Evolutionary conservation across 2,888 invertebrate species (phyloP), one percentile per base, ranked within the genome.

Genomic region (Calephelis perditalis): DNA sequence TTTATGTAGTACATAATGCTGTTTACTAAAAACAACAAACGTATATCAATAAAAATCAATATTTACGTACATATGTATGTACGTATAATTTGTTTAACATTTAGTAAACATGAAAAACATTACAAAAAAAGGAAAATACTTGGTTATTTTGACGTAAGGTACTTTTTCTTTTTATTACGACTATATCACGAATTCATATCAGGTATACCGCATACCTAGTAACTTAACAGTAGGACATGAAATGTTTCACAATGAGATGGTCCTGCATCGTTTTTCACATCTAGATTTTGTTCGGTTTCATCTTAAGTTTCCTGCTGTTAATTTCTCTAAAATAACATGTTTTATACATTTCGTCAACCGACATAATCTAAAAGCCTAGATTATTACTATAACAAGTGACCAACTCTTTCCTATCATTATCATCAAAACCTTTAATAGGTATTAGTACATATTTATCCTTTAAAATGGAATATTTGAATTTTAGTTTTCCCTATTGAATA

Each of bases 181-280:
- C 63, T 57, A 61, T 10, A 44, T 62, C 61, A 60, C 61, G 57
- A 61, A 67, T 65, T 64, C 65, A 59, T 63, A 68, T 68, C 35
- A 69, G 57, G 57, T 67, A 62, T 26, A 15, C 15, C 15, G 15
- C 1, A 15, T 15, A 15, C 15, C 15, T 62, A 65, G 63, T 63
- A 69, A 64, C 62, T 62, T 62, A 56, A 63, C 57, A 61, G 62
- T 58, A 63, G 61, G 40, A 65, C 65, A 10, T 67, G 62, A 62
- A 67, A 11, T 61, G 68, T 66, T 67, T 68, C 65, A 37, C 11
- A 60, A 60, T 66, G 65, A 63, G 65, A 69, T 64, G 67, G 66
- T 54, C 60, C 63, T 61, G 45, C 45, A 57, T n/a, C 45, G 35
- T 12, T 46, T 46, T 62, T 65, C 62, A 62, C 57, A 58, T 62